Base-by-base conservation (phyloP, 2,888 invertebrate genomes). In the Ferdinandea cuprea region DNA sequence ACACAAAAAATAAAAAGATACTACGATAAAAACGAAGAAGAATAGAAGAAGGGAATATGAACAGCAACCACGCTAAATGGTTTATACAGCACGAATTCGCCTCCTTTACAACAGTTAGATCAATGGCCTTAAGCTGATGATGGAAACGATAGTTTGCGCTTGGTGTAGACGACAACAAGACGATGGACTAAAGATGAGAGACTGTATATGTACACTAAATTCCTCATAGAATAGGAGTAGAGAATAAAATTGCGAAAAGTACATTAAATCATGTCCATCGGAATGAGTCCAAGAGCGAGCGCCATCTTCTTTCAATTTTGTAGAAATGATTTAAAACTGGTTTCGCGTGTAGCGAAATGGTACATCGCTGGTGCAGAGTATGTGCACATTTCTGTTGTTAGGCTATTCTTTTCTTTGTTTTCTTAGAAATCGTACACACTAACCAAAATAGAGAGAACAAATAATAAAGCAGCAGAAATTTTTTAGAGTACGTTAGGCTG, bases 51-150 rank as follows among this genome's bases (percentile, higher is more conserved):
- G 48, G 13, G 28, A 58, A 35, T 72, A 46, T 65, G 40, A 66
- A 74, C 61, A 68, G 37, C 65, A 61, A 15, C 77, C 61, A 72
- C 61, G 50, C 58, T 83, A 83, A 83, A 83, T 78, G 83, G 77
- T 66, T 72, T 77, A 71, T 48, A 44, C 11, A 66, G 48, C 71
- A 52, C 72, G 56, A 72, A 72, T 52, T 72, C 56, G 19, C 48
- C 72, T 83, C 37, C 66, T 58, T 17, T 46, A 72, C 66, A 77
- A 83, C 81, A 78, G 83, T 83, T 83, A 83, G 83, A 83, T 83
- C 83, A 83, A 78, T 83, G 83, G 83, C 83, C 83, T 78, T 73
- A 83, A 68, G 72, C 78, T 58, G 68, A 83, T 83, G 78, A 63
- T 78, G 78, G 72, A 50, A 63, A 52, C 68, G 50, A 72, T 68